Conservation (phyloP, 2,888 invertebrate genomes). For the Criorhina ranunculi region DNA sequence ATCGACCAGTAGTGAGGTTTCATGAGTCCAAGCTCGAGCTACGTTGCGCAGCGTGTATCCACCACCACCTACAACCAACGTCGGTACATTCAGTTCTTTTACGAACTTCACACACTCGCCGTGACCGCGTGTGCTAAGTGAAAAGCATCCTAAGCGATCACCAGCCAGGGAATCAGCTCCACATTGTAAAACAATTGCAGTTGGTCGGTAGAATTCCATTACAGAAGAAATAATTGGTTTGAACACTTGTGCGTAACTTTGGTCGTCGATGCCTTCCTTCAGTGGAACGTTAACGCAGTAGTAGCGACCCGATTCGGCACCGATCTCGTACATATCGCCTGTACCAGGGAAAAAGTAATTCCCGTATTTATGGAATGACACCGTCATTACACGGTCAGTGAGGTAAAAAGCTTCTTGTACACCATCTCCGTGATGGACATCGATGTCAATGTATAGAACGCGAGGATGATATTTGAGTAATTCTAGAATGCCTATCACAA, state of each 20-base stretch:
- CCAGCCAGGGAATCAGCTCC: slow-evolving; percentile 99
- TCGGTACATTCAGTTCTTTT: slow-evolving; percentile 95
- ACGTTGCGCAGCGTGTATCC: slow-evolving; percentile 98
- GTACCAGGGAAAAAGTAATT: slow-evolving; percentile 99
- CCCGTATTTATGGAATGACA: slow-evolving; percentile 99
- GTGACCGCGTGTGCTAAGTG: slow-evolving; percentile 96
- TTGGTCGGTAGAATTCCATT: slow-evolving; percentile 98
- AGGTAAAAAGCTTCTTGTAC: slow-evolving; percentile 99
- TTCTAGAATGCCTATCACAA: slow-evolving; percentile 98
- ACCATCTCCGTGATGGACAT: slow-evolving; percentile 97
- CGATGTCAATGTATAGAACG: slow-evolving; percentile 99
- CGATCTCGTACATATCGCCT: slow-evolving; percentile 99
- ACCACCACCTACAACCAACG: slow-evolving; percentile 93
- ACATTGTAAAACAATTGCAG: slow-evolving; percentile 98
- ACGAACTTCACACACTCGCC: slow-evolving; percentile 99
- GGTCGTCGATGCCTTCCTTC: slow-evolving; percentile 98
- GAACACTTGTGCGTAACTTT: slow-evolving; percentile 95
- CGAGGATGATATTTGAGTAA: slow-evolving; percentile 96
- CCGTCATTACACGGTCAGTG: slow-evolving; percentile 99
- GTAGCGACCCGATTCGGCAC: slow-evolving; percentile 97
- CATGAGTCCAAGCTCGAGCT: slow-evolving; percentile 99
- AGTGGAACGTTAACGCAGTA: slow-evolving; percentile 99
- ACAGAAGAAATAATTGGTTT: slow-evolving; percentile 97
- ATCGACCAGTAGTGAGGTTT: slow-evolving; percentile 96
- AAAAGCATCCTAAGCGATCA: slow-evolving; percentile 98